A percentile compares a stretch with the other conserved stretches of the same genome.
phyloP scores from a whole-genome alignment of 1,140 invertebrate genomes.

The Eueides isabella region DNA sequence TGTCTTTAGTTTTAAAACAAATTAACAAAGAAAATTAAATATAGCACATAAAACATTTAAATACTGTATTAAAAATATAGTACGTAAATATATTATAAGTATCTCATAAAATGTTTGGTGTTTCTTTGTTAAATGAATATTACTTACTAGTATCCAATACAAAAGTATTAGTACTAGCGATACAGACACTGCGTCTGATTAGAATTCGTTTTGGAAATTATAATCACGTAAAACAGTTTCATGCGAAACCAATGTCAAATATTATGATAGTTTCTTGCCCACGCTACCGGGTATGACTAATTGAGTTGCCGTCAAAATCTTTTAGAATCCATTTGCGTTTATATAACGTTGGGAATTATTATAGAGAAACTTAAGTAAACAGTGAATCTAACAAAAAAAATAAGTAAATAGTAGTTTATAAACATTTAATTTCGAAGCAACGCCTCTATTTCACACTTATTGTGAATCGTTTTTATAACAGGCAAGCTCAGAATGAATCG shows the following conservation, averaged over 20 bases:
- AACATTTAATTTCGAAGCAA: not conserved
- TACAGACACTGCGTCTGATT: slow-evolving; percentile 37
- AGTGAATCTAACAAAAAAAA: too few relatives aligned
- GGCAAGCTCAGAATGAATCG: slow-evolving; percentile 53
- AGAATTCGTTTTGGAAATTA: slow-evolving; percentile 51
- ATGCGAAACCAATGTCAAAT: slow-evolving; percentile 39
- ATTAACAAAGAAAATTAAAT: too few relatives aligned
- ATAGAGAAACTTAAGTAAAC: too few relatives aligned
- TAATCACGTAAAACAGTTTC: slow-evolving; percentile 40
- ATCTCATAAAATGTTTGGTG: not conserved
- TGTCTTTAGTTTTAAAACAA: too few relatives aligned
- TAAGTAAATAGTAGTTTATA: not conserved
- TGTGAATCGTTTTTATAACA: slow-evolving; percentile 33
- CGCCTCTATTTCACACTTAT: not conserved
- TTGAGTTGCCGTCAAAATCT: slow-evolving; percentile 23
- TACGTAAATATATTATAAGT: too few relatives aligned
- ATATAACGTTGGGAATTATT: not conserved
- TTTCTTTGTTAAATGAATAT: not conserved
- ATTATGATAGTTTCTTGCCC: slow-evolving; percentile 27
- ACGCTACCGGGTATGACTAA: slow-evolving; percentile 29
- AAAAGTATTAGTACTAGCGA: slow-evolving; percentile 14
- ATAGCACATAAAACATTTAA: too few relatives aligned
- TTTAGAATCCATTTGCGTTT: not conserved
- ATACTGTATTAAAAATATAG: too few relatives aligned
- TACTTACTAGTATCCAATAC: too few relatives aligned